Base-by-base conservation (phyloP, 2,797 vertebrate species). In the Hylomyscus alleni region DNA sequence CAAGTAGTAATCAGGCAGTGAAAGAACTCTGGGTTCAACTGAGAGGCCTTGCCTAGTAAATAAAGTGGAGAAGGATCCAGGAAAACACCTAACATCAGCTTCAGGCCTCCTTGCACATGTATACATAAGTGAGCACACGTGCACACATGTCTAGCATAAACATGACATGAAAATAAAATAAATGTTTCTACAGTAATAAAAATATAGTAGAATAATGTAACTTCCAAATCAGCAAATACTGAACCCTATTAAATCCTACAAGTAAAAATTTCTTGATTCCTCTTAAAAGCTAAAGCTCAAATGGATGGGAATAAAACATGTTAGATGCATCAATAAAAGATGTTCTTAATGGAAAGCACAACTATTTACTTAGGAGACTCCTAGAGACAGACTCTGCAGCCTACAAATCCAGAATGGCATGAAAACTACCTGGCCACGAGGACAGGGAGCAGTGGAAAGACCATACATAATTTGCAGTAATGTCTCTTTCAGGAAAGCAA, bases 311-410 rank as follows among this genome's bases (percentile, higher is more conserved):
- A 76, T 3, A 6, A 86, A 94, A 95, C n/a, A 47, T 80, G 31
- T 94, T 89, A 76, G 50, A 93, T 92, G 40, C 54, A 95, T 44
- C 29, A n/a, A 12, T 83, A 83, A 93, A 87, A 83, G 56, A 60
- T n/a, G 81, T 34, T 52, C 58, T 85, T 85, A 75, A 90, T 6
- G 83, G 54, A 44, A 96, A 91, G 52, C 9, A 1, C 52, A 76
- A 90, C 72, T 86, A 90, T 67, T 96, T 86, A 88, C 58, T 93
- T 78, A 92, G 52, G 44, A 89, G 40, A 78, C 40, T 91, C 22
- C 73, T 89, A 65, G n/a, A 95, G 40, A 78, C 11, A 75, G 34
- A 93, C 3, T 29, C 4, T 20, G 34, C 14, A 60, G 31, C 40
- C 89, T 73, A n/a, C 19, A 56, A 34, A 90, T n/a, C 62, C 1